A percentile compares a stretch with the other conserved stretches of the same genome.
Conservation (phyloP, 2,797 vertebrate genomes). For the Rhinoraja longicauda region DNA sequence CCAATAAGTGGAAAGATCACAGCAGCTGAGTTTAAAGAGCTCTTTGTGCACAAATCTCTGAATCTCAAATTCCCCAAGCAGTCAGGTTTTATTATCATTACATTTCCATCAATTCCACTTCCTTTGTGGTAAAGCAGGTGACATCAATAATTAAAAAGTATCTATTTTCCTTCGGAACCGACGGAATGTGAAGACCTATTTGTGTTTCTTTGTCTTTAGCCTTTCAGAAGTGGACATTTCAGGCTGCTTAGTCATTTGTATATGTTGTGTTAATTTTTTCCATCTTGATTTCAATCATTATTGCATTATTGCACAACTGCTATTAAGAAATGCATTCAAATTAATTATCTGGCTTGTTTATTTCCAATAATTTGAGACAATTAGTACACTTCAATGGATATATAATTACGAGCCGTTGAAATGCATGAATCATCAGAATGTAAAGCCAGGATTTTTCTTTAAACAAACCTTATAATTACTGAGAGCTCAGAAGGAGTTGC, state of each 20-base stretch:
- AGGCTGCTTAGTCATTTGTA: not conserved
- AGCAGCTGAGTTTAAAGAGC: not conserved
- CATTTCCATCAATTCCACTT: not conserved
- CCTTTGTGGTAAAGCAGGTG: not conserved
- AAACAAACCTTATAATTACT: not conserved
- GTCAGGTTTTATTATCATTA: not conserved
- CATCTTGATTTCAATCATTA: not conserved
- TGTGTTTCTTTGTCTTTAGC: not conserved
- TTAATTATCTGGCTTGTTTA: not conserved
- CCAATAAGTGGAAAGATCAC: not conserved
- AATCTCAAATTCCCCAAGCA: not conserved
- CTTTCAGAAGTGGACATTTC: not conserved
- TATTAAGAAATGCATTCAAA: not conserved
- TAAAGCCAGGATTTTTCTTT: not conserved
- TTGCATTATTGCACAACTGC: not conserved
- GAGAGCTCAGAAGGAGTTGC: not conserved
- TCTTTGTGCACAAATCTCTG: not conserved
- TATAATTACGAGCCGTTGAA: not conserved
- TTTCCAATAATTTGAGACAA: not conserved
- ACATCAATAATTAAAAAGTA: not conserved
- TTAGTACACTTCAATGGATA: not conserved
- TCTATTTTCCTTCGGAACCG: not conserved
- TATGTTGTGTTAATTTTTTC: not conserved
- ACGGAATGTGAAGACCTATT: not conserved
- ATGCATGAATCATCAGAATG: not conserved